These are phyloP conservation scores for Ciconia boyciana DNA, from an alignment of 2,113 vertebrate species.

Conservation along the genomic window DNA sequence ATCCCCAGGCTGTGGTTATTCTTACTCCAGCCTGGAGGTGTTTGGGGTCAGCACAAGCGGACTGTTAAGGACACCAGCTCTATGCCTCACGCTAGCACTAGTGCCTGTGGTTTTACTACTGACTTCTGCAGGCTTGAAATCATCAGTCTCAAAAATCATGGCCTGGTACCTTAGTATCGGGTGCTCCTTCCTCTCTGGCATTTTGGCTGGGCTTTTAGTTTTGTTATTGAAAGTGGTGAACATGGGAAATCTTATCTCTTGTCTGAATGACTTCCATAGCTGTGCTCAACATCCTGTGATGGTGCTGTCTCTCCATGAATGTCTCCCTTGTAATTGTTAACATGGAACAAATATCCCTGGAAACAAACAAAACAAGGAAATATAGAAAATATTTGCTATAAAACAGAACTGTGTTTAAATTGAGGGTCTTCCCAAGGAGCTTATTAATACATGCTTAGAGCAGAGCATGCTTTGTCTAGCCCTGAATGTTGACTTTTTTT, in stretches of 20 bases:
- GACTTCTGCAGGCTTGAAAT: background rate
- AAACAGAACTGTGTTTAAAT: background rate
- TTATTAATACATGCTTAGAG: background rate
- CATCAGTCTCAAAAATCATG: background rate
- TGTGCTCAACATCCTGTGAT: conserved; percentile 36
- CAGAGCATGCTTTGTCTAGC: background rate
- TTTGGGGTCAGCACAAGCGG: background rate
- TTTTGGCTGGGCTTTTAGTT: background rate
- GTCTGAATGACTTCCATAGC: conserved; percentile 39
- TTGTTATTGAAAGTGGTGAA: background rate
- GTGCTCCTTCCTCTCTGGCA: background rate
- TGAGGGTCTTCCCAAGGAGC: background rate
- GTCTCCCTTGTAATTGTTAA: conserved; percentile 39
- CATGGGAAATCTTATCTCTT: conserved; percentile 54
- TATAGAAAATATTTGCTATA: conserved; percentile 23
- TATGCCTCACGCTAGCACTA: background rate
- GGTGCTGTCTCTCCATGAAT: background rate
- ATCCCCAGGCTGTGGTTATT: background rate
- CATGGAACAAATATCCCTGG: conserved; percentile 14
- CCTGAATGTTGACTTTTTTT: background rate
- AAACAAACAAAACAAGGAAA: conserved; percentile 53
- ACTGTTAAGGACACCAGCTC: background rate
- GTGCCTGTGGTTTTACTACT: background rate
- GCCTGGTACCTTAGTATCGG: background rate
- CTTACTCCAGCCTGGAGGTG: background rate